phyloP scores from a whole-genome alignment of 1,140 invertebrate genomes.

The Drosophila mojavensis region DNA sequence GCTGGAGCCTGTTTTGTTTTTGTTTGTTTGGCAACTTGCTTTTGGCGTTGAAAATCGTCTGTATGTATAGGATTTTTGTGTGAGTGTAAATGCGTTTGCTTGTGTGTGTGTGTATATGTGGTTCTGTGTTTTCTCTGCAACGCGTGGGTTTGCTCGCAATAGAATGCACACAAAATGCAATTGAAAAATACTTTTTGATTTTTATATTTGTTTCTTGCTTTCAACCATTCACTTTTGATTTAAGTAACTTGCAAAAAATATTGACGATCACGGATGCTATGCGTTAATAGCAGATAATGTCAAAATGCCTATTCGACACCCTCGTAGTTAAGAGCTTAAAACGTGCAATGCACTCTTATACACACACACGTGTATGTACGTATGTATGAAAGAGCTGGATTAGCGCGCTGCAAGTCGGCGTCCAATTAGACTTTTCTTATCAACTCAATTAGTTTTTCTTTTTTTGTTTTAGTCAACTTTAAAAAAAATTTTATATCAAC shows the following conservation, averaged over 20 bases:
- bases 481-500: conserved; percentile 1
- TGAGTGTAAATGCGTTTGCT: neutral
- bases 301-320: conserved; percentile 40
- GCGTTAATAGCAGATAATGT: neutral
- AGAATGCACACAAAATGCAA: conserved; percentile 44
- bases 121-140: conserved; percentile 5
- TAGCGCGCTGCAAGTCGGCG: conserved; percentile 27
- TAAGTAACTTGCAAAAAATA: conserved; percentile 33
- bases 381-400: conserved; percentile 31
- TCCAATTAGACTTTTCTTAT: conserved; percentile 21
- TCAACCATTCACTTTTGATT: conserved; percentile 20
- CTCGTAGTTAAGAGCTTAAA: conserved; percentile 45
- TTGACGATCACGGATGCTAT: conserved; percentile 12
- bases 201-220: conserved; percentile 5
- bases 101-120: neutral
- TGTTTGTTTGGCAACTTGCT: conserved; percentile 47
- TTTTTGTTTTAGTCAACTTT: conserved; percentile 1
- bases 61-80: conserved; percentile 5
- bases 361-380: conserved; percentile 35
- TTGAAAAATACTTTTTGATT: conserved; percentile 19
- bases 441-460: conserved; percentile 2
- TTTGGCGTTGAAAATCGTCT: conserved; percentile 41
- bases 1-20: conserved; percentile 55
- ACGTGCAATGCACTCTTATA: conserved; percentile 50
- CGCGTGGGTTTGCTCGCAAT: conserved; percentile 40